Percentiles rank a stretch among this genome's conserved stretches.
Conservation (phyloP, 2,797 vertebrate species). For the Acrossocheilus fasciatus region DNA sequence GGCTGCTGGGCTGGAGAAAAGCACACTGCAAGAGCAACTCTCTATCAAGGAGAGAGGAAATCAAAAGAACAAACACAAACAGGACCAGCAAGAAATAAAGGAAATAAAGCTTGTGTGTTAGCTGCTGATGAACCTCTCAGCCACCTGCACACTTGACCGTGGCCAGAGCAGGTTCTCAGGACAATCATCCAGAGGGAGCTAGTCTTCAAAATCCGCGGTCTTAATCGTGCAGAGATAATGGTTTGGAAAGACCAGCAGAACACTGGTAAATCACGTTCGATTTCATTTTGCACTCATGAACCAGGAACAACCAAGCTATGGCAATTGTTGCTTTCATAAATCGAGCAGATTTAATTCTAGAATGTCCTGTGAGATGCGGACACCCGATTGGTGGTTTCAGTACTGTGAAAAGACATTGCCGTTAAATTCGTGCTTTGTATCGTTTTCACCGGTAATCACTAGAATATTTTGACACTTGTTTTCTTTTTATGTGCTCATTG, state of each 20-base stretch:
- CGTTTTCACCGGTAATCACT: slow-evolving; percentile 13
- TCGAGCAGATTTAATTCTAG: slow-evolving; percentile 33
- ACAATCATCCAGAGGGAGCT: slow-evolving; percentile 64
- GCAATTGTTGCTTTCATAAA: slow-evolving; percentile 35
- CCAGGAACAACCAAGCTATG: slow-evolving; percentile 68
- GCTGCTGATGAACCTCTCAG: slow-evolving; percentile 76
- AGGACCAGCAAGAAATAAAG: slow-evolving; percentile 19
- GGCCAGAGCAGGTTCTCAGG: slow-evolving; percentile 65
- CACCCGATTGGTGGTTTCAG: slow-evolving; percentile 18
- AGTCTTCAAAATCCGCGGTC: slow-evolving; percentile 76
- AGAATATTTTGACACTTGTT: background rate
- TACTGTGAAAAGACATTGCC: slow-evolving; percentile 45
- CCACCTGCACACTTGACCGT: slow-evolving; percentile 67
- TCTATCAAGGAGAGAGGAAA: slow-evolving; percentile 29
- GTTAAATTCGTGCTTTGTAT: slow-evolving; percentile 11
- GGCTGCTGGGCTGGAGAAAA: slow-evolving; percentile 30
- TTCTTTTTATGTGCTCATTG: slow-evolving; percentile 1
- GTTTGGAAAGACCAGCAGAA: slow-evolving; percentile 84
- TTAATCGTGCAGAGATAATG: slow-evolving; percentile 58
- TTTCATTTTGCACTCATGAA: slow-evolving; percentile 75
- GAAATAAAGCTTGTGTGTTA: slow-evolving; percentile 43
- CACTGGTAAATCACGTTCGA: slow-evolving; percentile 74
- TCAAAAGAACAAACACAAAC: slow-evolving; percentile 33
- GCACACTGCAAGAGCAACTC: slow-evolving; percentile 33
- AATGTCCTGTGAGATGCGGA: slow-evolving; percentile 21